A percentile compares a stretch with the other conserved stretches of the same genome.
Evolutionary conservation across 2,113 vertebrate species (phyloP).

Genomic region (Pantherophis guttatus): DNA sequence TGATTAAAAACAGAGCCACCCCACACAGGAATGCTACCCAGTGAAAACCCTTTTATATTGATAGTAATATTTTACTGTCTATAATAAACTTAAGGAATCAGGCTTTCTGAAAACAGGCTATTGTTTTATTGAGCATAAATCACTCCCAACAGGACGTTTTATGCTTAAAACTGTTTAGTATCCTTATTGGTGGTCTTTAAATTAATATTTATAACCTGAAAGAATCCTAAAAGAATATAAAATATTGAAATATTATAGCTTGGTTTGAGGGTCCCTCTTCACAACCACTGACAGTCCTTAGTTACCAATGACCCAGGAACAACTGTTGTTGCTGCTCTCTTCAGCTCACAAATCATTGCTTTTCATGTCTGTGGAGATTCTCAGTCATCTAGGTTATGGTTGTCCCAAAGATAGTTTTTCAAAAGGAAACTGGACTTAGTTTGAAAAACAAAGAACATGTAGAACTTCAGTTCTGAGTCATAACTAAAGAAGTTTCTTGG

Average conservation of each 20-base stretch:
- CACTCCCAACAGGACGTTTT: constrained; percentile 77
- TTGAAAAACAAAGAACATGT: too few species aligned
- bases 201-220: constrained; percentile 85
- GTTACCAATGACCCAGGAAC: constrained; percentile 69
- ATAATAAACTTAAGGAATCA: constrained; percentile 76
- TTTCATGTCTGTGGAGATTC: too few species aligned
- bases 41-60: constrained; percentile 69
- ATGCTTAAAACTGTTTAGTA: constrained; percentile 79
- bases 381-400: too few species aligned
- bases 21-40: constrained; percentile 27
- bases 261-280: constrained; percentile 63
- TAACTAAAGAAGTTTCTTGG: too few species aligned
- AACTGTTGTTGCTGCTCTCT: constrained; percentile 35
- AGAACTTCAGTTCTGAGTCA: too few species aligned
- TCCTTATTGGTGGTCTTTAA: constrained; percentile 83
- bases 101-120: constrained; percentile 71
- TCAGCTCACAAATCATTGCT: constrained; percentile 61
- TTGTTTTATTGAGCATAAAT: constrained; percentile 79
- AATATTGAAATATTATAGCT: constrained; percentile 72
- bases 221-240: constrained; percentile 70
- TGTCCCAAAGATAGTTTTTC: too few species aligned
- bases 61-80: constrained; percentile 71
- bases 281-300: constrained; percentile 72
- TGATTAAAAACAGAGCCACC: constrained; percentile 47
- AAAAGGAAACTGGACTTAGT: too few species aligned